Evolutionary conservation across 1,140 invertebrate genomes (phyloP).

Genomic region (Phthorimaea operculella): DNA sequence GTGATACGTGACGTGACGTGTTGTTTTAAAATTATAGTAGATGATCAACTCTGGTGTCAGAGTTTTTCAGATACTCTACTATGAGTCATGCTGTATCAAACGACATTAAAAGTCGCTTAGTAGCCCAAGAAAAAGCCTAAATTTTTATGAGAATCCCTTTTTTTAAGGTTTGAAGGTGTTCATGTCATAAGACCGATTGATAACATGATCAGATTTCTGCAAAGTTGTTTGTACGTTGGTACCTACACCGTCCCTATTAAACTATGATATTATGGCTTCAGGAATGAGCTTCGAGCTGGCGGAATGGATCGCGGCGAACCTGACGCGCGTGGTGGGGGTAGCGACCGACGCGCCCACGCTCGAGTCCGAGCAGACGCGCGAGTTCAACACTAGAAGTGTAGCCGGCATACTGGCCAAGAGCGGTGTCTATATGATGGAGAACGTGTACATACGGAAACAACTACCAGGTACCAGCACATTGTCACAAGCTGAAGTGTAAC

Average conservation of each 20-base stretch:
- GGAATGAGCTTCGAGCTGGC: conserved; percentile 70
- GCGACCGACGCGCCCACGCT: conserved; percentile 73
- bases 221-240: too few species aligned
- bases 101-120: too few species aligned
- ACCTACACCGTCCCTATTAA: too few species aligned
- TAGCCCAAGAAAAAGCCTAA: too few species aligned
- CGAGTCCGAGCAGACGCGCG: conserved; percentile 65
- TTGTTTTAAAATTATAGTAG: too few species aligned
- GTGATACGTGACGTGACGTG: too few species aligned
- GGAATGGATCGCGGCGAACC: conserved; percentile 67
- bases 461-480: conserved; percentile 60
- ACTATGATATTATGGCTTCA: conserved; percentile 23
- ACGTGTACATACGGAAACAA: conserved; percentile 64
- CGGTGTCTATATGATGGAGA: conserved; percentile 71
- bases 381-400: conserved; percentile 33
- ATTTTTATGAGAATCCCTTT: too few species aligned
- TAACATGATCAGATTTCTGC: too few species aligned
- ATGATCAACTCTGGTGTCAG: conserved; percentile 56
- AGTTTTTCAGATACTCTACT: too few species aligned
- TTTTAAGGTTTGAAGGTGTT: too few species aligned
- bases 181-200: too few species aligned
- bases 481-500: conserved; percentile 10
- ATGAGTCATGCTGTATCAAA: too few species aligned
- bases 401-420: conserved; percentile 55
- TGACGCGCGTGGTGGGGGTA: conserved; percentile 70